Evolutionary conservation across 2,888 invertebrate species (phyloP), one percentile per base, ranked within the genome.

Genomic region (Apamea monoglypha): DNA sequence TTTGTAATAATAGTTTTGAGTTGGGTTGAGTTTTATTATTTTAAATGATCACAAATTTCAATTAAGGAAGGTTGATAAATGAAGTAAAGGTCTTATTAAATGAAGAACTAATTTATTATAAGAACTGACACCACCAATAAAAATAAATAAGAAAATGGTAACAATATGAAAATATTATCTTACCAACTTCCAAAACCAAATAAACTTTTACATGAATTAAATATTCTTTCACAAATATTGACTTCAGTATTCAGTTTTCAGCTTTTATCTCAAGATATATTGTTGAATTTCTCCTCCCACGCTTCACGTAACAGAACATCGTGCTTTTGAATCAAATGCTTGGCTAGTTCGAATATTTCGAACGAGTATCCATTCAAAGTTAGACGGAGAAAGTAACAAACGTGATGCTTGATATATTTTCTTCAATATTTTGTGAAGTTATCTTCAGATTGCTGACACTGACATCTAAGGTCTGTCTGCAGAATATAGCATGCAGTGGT

Each of bases 311-410:
- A 69, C 80, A 72, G 74, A 76, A 81, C 79, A 79, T 81, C 64
- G 40, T 36, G 61, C 69, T 78, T 64, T 80, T 76, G 78, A 87
- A 87, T 89, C 76, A 85, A 87, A 85, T 72, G 87, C 83, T 83
- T 89, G 82, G 86, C 76, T 80, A 78, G 76, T 72, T 88, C 79
- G 75, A 83, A 86, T 83, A 87, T 87, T 88, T 85, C 81, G 74
- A 84, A 87, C n/a, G 77, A 75, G 74, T 81, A 74, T 81, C 75
- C 67, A 44, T 80, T 78, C 70, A 80, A 85, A 80, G 68, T 87
- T 83, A 75, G 72, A 84, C 77, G 66, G 63, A 74, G 68, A 76
- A 78, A 76, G 80, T 44, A 72, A 53, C 47, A 74, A 70, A n/a
- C 66, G 10, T 40, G 50, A 74, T 64, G n/a, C 36, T 78, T 71